Conservation (phyloP, 2,113 vertebrate genomes). For the Perognathus longimembris region DNA sequence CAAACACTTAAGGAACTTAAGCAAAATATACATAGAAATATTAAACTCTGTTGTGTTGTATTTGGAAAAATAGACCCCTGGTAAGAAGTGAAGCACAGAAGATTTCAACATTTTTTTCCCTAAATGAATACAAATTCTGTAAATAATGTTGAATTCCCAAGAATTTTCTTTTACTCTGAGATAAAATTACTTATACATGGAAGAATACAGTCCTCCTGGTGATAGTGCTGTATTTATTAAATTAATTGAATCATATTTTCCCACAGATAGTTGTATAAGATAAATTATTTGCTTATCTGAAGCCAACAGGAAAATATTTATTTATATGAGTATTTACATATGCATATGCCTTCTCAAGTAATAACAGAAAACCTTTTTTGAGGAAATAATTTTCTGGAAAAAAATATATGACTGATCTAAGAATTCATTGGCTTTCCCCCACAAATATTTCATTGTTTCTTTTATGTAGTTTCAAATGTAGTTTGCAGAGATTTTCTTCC, state of each 20-base stretch:
- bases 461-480: neutral
- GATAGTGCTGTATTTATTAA: neutral
- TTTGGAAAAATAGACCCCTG: neutral
- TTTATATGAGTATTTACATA: neutral
- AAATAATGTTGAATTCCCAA: neutral
- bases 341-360: neutral
- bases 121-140: neutral
- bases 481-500: neutral
- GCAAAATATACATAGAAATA: neutral
- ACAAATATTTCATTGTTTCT: neutral
- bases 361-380: neutral
- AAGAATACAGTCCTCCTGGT: conserved; percentile 1
- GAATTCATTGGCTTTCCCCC: neutral
- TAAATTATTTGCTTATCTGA: conserved; percentile 31
- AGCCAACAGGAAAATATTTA: neutral
- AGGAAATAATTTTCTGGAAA: neutral
- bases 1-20: conserved; percentile 39
- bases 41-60: conserved; percentile 7
- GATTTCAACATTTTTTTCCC: neutral
- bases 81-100: neutral
- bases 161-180: neutral
- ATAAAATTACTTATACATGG: conserved; percentile 8
- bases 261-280: conserved; percentile 3
- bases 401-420: neutral
- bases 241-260: conserved; percentile 35